Conservation (phyloP, 92 coral and sea anemone genomes). For the Phenganax subtilis region DNA sequence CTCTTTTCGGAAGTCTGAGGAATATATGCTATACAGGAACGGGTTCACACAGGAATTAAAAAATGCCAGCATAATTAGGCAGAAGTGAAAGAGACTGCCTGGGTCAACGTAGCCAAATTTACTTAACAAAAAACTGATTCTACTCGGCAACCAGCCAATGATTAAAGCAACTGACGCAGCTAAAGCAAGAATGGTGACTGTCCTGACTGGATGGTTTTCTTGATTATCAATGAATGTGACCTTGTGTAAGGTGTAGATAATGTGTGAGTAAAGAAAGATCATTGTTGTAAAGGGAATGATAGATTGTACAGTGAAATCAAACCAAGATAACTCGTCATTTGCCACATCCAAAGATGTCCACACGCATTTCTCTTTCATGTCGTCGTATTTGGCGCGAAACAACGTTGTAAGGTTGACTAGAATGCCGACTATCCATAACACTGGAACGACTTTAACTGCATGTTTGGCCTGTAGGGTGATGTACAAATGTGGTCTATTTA, state of each 20-base stretch:
- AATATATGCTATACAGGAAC: constrained; percentile 14
- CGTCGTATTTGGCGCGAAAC: constrained; percentile 19
- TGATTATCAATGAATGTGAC: not conserved
- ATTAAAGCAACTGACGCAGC: constrained; percentile 15
- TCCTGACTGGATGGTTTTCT: constrained; percentile 5
- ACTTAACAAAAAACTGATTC: constrained; percentile 24
- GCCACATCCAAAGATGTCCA: constrained; percentile 13
- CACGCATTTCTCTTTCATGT: not conserved
- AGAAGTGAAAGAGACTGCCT: constrained; percentile 23
- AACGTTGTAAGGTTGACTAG: not conserved
- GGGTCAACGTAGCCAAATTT: constrained; percentile 25
- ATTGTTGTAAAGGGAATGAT: constrained; percentile 19
- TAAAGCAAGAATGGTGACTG: constrained; percentile 7
- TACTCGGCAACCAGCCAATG: constrained; percentile 31
- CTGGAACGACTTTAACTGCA: constrained; percentile 9
- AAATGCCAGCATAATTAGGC: constrained; percentile 24
- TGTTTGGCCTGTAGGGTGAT: not conserved
- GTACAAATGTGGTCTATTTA: constrained; percentile 24
- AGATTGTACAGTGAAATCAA: constrained; percentile 29
- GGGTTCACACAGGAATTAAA: constrained; percentile 17
- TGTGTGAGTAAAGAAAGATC: constrained; percentile 25
- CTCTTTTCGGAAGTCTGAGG: constrained; percentile 14
- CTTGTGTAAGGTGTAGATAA: constrained; percentile 20
- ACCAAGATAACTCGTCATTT: constrained; percentile 26
- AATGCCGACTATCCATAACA: constrained; percentile 25